Conservation (phyloP, 2,113 vertebrate genomes). For the Percopsis transmontana region DNA sequence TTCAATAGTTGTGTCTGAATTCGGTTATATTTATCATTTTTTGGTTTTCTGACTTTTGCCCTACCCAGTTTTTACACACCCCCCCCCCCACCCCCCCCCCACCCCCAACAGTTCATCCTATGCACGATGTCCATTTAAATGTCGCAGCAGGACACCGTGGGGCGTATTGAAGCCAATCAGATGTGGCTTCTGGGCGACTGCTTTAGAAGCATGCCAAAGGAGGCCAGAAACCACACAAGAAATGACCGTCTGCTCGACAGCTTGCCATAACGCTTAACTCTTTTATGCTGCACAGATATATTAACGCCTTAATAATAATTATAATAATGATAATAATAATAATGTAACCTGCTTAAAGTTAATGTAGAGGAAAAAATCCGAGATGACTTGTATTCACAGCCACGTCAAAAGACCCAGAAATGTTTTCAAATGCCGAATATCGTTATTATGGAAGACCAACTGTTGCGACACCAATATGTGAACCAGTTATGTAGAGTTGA, state of each 20-base stretch:
- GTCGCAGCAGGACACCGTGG: neutral
- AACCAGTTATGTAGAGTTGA: neutral
- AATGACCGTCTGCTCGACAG: conserved; percentile 27
- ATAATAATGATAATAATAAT: neutral
- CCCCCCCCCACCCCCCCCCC: neutral
- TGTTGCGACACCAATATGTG: neutral
- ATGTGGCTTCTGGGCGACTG: conserved; percentile 4
- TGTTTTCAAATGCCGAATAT: neutral
- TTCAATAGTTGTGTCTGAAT: no score
- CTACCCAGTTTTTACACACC: neutral
- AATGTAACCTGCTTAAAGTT: no score
- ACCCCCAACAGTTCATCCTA: conserved; percentile 80
- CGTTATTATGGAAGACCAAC: neutral
- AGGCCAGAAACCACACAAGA: conserved; percentile 43
- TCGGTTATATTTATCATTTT: no score
- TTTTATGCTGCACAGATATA: conserved; percentile 21
- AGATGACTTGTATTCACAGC: neutral
- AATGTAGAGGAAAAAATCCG: neutral
- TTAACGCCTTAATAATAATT: conserved; percentile 2
- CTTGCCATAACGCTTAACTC: conserved; percentile 47
- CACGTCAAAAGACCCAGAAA: neutral
- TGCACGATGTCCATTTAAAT: conserved; percentile 81
- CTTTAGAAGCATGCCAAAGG: conserved; percentile 23
- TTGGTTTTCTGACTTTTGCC: no score
- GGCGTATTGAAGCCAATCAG: neutral